These are phyloP conservation scores for Eupithecia centaureata DNA, from an alignment of 2,888 invertebrate species.

Conservation along the genomic window DNA sequence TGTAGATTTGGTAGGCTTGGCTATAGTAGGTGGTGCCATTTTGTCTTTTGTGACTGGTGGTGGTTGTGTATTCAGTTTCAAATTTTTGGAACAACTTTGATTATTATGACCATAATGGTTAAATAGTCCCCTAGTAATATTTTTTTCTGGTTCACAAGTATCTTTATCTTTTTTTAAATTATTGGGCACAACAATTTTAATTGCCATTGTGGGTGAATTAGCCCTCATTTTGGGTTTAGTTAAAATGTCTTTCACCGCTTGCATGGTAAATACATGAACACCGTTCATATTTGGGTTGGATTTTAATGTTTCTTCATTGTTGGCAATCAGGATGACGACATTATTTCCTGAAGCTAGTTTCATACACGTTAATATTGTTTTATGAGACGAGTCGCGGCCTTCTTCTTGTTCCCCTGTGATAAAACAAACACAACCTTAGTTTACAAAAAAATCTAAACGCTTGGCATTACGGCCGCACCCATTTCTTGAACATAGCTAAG, in stretches of 20 bases:
- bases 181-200: constrained; percentile 37
- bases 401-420: constrained; percentile 32
- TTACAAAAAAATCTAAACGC: background rate
- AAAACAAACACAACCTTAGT: background rate
- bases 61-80: background rate
- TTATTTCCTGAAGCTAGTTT: constrained; percentile 23
- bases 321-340: constrained; percentile 39
- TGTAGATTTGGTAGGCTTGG: background rate
- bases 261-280: constrained; percentile 33
- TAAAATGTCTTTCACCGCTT: constrained; percentile 30
- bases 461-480: background rate
- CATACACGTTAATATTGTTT: constrained; percentile 34
- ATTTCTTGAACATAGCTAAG: background rate
- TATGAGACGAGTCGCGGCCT: constrained; percentile 6
- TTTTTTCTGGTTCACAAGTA: background rate
- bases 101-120: background rate
- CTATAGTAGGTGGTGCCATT: background rate
- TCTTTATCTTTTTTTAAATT: background rate
- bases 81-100: background rate
- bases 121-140: background rate
- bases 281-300: constrained; percentile 15
- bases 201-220: constrained; percentile 25
- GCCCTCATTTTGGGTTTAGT: constrained; percentile 7
- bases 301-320: constrained; percentile 16
- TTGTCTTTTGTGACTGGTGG: background rate